Base-by-base conservation (phyloP, 2,113 vertebrate species). In the Thunnus maccoyii region DNA sequence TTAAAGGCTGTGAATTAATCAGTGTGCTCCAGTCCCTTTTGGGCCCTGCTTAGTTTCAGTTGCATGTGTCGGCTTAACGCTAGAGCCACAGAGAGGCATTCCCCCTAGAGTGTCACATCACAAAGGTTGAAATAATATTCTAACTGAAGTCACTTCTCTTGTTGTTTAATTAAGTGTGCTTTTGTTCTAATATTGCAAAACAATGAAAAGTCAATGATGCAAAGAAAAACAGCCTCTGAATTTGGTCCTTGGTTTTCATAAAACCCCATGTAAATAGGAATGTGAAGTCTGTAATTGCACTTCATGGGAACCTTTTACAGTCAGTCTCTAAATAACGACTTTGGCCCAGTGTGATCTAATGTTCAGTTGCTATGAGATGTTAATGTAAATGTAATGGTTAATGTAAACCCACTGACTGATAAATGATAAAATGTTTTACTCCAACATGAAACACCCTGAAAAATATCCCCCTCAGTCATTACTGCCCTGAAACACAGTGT, bases 121-220 rank as follows among this genome's bases (percentile, higher is more conserved):
- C 2, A 36, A 44, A n/a, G 10, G 0, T 6, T 16, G 5, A 77
- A 56, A 18, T 46, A 15, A 61, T 36, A 5, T 18, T 47, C 44
- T 13, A 10, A 69, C 22, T 56, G 4, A 41, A 62, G 16, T 5
- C 52, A 3, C 7, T 20, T 22, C 30, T 73, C 14, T n/a, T 32
- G 18, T 22, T 25, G 18, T 12, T 30, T 55, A 48, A 62, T 83
- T 60, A 62, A 50, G 4, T 17, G 14, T 25, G 44, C 3, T 71
- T 67, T 58, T 27, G 2, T 47, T 18, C 8, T 2, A 50, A 76
- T 4, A 56, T 20, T 51, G 32, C 25, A 50, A 60, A 75, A 63
- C 16, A 75, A 72, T 56, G 5, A 36, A 73, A 80, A 52, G 12
- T 10, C 52, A 76, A 32, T 58, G 25, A 46, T 60, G 48, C 22